Evolutionary conservation across 2,797 vertebrate species (phyloP), one percentile per base, ranked within the genome.

Genomic region (Phoxinus dragarum): DNA sequence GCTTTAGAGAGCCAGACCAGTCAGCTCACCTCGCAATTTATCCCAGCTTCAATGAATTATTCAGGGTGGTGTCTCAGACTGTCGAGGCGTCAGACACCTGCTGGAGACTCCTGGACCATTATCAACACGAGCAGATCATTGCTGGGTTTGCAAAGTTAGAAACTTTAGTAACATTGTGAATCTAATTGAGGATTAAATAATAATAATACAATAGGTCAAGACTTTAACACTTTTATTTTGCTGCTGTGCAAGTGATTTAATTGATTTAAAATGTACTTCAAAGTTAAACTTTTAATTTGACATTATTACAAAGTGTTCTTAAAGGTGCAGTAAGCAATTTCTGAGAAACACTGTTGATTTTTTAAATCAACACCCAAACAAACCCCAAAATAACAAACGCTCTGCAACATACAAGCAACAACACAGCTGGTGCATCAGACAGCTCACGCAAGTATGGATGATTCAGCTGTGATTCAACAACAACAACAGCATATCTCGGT

Each of bases 11-110:
- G 69, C 17, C 23, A 40, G 80, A 69, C n/a, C 47, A 21, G 44
- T 10, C 66, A 71, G 16, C 56, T 72, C 69, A 73, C 40, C 54
- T 38, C 42, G 6, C 23, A 67, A 21, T 84, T 54, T 68, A 68
- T 67, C 82, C 74, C 66, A 27, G 66, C n/a, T 23, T 40, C 56
- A 27, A 77, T 84, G 36, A 84, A 84, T 84, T 78, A 84, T 84
- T 84, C 74, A 84, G 49, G 34, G 44, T 52, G 61, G 16, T 1
- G 34, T 52, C 82, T 76, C 54, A 83, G 56, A 76, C 59, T 31
- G 4, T 27, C 16, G 21, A 83, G 81, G 40, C 21, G 21, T 83
- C 71, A 66, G 81, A 75, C 31, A 19, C 71, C 40, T 49, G 69
- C 68, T 73, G 8, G 10, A 74, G 56, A 73, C 9, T 82, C 5